Evolutionary conservation across 35 echinoderm and acorn worm genomes (phyloP).

Genomic region (Apostichopus californicus): DNA sequence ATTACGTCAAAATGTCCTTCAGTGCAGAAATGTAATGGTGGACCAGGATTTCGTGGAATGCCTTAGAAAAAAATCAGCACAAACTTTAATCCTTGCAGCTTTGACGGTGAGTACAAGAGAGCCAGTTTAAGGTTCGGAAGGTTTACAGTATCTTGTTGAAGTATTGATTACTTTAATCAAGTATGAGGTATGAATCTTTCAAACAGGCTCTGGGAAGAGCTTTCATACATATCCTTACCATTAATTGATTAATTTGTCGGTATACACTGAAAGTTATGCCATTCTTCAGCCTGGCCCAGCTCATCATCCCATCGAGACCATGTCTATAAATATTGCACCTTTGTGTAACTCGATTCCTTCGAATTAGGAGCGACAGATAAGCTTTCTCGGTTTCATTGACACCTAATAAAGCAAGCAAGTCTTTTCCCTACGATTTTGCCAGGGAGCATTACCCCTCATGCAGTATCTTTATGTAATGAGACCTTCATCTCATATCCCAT

Average conservation of each 20-base stretch:
- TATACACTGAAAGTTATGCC: not conserved
- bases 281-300: no score
- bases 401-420: no score
- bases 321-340: no score
- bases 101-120: not conserved
- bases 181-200: not conserved
- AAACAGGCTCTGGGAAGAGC: no score
- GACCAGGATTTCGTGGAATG: slow-evolving; percentile 41
- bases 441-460: no score
- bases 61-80: not conserved
- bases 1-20: slow-evolving; percentile 9
- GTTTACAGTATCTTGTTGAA: not conserved
- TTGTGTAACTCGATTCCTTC: no score
- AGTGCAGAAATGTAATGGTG: not conserved
- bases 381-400: no score
- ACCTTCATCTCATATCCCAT: no score
- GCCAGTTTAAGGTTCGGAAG: not conserved
- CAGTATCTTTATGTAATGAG: no score
- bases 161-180: not conserved
- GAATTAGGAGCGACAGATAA: no score
- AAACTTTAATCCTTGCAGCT: not conserved
- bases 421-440: no score
- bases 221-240: not conserved
- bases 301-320: no score
- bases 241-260: not conserved